These are phyloP conservation scores for Lepilemur septentrionalis DNA, from an alignment of 2,797 vertebrate genomes.

Conservation along the genomic window DNA sequence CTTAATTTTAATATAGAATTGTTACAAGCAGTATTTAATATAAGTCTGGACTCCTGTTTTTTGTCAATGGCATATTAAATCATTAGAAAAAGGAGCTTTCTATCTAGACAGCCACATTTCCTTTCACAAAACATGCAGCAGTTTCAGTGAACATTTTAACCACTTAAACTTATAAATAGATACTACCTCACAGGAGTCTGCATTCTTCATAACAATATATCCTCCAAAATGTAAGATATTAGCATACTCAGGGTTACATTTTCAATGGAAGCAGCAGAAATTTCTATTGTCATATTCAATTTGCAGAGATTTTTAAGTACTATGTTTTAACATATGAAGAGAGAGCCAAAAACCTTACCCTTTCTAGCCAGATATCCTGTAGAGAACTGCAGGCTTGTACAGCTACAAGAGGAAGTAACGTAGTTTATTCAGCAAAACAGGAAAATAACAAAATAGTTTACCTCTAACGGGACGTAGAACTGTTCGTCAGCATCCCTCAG, in stretches of 20 bases:
- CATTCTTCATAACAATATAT: constrained; percentile 58
- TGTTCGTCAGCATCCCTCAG: constrained; percentile 46
- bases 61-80: constrained; percentile 41
- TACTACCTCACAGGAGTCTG: constrained; percentile 66
- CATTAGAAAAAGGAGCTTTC: constrained; percentile 49
- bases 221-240: constrained; percentile 34
- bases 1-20: constrained; percentile 43
- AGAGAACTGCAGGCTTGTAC: constrained; percentile 55
- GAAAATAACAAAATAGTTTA: constrained; percentile 55
- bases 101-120: constrained; percentile 56
- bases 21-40: constrained; percentile 43
- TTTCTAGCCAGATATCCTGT: constrained; percentile 64
- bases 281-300: constrained; percentile 29
- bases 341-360: constrained; percentile 62
- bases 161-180: constrained; percentile 62
- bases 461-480: constrained; percentile 55
- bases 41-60: constrained; percentile 27
- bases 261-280: constrained; percentile 46
- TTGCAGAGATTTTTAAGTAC: constrained; percentile 42
- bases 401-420: constrained; percentile 67
- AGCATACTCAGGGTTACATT: constrained; percentile 15
- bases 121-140: constrained; percentile 56
- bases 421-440: constrained; percentile 64
- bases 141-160: constrained; percentile 57
- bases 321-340: constrained; percentile 48